Percentiles rank a stretch among this genome's conserved stretches.
These are phyloP conservation scores for Crotophaga sulcirostris DNA, from an alignment of 2,113 vertebrate species.

Conservation along the genomic window DNA sequence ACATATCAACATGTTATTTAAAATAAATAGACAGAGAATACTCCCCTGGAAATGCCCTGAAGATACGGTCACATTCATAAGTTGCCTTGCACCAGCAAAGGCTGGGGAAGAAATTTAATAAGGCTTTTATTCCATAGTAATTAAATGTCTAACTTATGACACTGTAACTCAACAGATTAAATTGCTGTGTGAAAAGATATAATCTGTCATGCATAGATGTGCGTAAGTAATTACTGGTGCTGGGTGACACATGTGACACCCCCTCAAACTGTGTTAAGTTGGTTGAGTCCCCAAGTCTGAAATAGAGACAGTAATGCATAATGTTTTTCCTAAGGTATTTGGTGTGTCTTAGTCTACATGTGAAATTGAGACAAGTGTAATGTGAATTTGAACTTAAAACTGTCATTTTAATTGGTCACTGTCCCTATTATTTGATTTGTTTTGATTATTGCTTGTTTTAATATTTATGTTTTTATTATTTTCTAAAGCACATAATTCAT, in stretches of 20 bases:
- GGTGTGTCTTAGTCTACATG: background rate
- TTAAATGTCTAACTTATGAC: background rate
- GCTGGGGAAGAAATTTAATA: background rate
- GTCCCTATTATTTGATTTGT: background rate
- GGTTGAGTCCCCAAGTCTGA: fast-evolving
- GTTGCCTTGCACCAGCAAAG: background rate
- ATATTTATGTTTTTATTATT: background rate
- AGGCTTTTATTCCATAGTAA: background rate
- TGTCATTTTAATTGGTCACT: background rate
- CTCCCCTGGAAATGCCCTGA: background rate
- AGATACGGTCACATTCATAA: background rate
- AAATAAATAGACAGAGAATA: background rate
- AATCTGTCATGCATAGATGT: background rate
- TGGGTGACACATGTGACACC: background rate
- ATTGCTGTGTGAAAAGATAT: background rate
- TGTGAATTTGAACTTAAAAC: background rate
- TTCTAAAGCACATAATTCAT: background rate
- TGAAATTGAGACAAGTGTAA: background rate
- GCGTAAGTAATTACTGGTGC: background rate
- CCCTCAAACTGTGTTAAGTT: background rate
- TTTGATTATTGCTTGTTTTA: background rate
- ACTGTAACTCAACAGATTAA: background rate
- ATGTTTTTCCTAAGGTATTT: background rate
- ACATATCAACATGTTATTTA: background rate
- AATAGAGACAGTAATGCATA: background rate